phyloP scores from a whole-genome alignment of 2,113 vertebrate species.

The Helogale parvula region DNA sequence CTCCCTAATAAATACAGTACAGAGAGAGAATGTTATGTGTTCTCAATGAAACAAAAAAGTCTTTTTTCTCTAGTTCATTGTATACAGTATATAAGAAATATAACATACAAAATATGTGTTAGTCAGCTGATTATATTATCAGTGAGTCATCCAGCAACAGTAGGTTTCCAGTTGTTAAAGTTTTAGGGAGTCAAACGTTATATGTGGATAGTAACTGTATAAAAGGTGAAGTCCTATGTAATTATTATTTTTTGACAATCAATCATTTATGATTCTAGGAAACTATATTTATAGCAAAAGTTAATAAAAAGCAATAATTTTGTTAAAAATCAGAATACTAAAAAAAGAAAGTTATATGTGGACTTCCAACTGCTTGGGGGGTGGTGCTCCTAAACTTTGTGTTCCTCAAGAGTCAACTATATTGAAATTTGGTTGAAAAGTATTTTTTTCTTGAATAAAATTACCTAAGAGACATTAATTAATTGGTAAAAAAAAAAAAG shows the following conservation, averaged over 20 bases:
- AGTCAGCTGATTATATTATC: neutral
- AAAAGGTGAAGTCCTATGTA: neutral
- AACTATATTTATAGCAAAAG: neutral
- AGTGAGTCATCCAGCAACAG: neutral
- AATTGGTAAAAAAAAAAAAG: neutral
- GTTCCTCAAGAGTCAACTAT: neutral
- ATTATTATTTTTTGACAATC: neutral
- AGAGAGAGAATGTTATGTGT: neutral
- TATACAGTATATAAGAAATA: neutral
- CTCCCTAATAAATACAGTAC: neutral
- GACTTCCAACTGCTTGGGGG: neutral
- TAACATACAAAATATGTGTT: neutral
- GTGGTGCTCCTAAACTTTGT: neutral
- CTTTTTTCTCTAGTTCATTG: neutral
- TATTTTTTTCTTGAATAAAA: neutral
- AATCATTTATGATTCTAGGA: neutral
- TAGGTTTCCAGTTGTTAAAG: neutral
- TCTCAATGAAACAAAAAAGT: too few species aligned
- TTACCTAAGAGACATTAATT: neutral
- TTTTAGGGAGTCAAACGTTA: neutral
- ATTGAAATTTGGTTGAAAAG: neutral
- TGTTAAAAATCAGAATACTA: neutral
- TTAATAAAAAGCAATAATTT: neutral
- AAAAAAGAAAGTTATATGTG: neutral
- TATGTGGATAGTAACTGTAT: neutral